Evolutionary conservation across 2,113 vertebrate genomes (phyloP), one percentile per base, ranked within the genome.

Genomic region (Amphiprion percula): DNA sequence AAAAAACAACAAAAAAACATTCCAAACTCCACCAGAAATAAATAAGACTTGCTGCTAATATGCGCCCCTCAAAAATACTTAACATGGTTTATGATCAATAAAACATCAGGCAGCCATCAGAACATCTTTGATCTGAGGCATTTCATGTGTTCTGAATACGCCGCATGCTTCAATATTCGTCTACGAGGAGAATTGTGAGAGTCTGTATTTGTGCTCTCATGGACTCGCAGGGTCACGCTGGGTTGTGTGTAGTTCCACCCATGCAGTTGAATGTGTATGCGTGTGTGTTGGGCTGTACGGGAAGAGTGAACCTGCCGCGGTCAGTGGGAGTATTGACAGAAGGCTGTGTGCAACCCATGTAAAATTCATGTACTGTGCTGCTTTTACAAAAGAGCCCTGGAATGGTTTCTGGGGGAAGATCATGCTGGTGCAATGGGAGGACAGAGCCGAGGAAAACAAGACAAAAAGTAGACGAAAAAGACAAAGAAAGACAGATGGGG

Each of bases 51-150:
- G 58, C 50, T 59, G 17, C 71, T 62, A 78, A 80, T 74, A 74
- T 76, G 76, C 50, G 10, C 69, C 56, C 19, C 68, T 78, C 44
- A 2, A 79, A 88, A 82, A 85, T 61, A 72, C 74, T 73, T 64
- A 82, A 69, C 80, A 71, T 70, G 67, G 56, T 75, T 77, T 80
- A 47, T 86, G 79, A 91, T 92, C 89, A 92, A 90, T 89, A 88
- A 90, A 88, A 90, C 80, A 92, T 89, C 77, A 92, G 79, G 75
- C 85, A 79, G 72, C 56, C 82, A 80, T 83, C 77, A 73, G 49
- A 74, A 47, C 28, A 0, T 74, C 82, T 92, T 89, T 89, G 77
- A 90, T 89, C 72, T 78, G 74, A 70, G 50, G 66, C 74, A 81
- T 81, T 87, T 86, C 73, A 83, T 81, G 67, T 78, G 83, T 82